Conservation (phyloP, 2,113 vertebrate genomes). For the Cephalopterus ornatus region DNA sequence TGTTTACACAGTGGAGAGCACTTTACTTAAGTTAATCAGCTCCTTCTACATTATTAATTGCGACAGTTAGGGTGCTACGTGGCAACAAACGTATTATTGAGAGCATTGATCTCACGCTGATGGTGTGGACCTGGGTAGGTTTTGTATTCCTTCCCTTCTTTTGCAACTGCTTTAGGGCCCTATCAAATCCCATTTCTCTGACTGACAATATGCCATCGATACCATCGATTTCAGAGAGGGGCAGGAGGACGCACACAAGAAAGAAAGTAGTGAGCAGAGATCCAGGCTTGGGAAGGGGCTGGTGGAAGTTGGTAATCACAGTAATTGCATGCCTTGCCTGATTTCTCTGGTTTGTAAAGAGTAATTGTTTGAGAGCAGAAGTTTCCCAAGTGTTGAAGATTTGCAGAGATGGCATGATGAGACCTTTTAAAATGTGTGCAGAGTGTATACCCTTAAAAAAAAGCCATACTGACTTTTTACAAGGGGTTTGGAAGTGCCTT, state of each 20-base stretch:
- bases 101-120: slow-evolving; percentile 62
- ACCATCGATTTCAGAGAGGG: slow-evolving; percentile 57
- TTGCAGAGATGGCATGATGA: background rate
- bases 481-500: slow-evolving; percentile 66
- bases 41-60: slow-evolving; percentile 79
- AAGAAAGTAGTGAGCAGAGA: background rate
- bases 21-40: slow-evolving; percentile 78
- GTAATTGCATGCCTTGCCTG: background rate
- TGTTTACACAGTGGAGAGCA: slow-evolving; percentile 75
- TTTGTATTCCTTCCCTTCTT: slow-evolving; percentile 58
- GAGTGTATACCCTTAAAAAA: slow-evolving; percentile 1
- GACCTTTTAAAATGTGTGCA: slow-evolving; percentile 9
- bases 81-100: slow-evolving; percentile 51
- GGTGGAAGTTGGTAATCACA: background rate
- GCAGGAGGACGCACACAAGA: background rate
- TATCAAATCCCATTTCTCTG: slow-evolving; percentile 74
- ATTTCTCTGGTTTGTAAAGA: background rate
- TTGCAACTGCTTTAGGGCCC: slow-evolving; percentile 45
- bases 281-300: background rate
- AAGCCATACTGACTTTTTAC: slow-evolving; percentile 35
- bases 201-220: slow-evolving; percentile 68
- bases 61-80: slow-evolving; percentile 55
- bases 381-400: background rate
- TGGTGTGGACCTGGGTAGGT: slow-evolving; percentile 16
- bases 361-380: background rate